A percentile compares a stretch with the other conserved stretches of the same genome.
Conservation (phyloP, 2,797 vertebrate species). For the Kryptopterus vitreolus region DNA sequence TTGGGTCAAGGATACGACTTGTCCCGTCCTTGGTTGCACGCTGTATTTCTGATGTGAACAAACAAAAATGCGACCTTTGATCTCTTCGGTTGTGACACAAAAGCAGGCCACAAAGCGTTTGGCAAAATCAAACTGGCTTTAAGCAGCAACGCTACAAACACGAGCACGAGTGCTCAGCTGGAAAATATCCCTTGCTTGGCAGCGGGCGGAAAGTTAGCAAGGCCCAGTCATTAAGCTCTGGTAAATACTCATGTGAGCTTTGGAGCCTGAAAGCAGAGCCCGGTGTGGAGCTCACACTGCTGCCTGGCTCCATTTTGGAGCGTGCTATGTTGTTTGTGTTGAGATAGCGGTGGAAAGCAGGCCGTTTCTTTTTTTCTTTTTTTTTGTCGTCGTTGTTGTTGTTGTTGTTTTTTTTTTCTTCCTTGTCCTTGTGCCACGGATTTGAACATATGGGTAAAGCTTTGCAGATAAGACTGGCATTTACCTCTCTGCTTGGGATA, state of each 20-base stretch:
- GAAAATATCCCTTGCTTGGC: constrained; percentile 29
- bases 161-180: constrained; percentile 21
- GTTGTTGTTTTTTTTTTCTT: no score
- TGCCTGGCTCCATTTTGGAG: constrained; percentile 40
- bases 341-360: constrained; percentile 57
- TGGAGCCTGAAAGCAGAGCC: constrained; percentile 32
- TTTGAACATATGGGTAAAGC: constrained; percentile 78
- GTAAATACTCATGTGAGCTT: constrained; percentile 37
- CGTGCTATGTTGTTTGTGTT: constrained; percentile 54
- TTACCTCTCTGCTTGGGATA: constrained; percentile 68
- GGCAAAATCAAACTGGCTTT: background rate
- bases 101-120: background rate
- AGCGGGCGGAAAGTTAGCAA: constrained; percentile 44
- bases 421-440: constrained; percentile 64
- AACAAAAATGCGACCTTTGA: background rate
- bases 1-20: background rate
- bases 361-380: constrained; percentile 63
- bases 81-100: background rate
- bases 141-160: background rate
- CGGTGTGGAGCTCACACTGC: constrained; percentile 35
- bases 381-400: no score
- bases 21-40: background rate
- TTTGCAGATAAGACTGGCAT: constrained; percentile 73
- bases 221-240: constrained; percentile 41
- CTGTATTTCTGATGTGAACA: background rate